Base-by-base conservation (phyloP, 2,113 vertebrate genomes). In the Oxyura jamaicensis region DNA sequence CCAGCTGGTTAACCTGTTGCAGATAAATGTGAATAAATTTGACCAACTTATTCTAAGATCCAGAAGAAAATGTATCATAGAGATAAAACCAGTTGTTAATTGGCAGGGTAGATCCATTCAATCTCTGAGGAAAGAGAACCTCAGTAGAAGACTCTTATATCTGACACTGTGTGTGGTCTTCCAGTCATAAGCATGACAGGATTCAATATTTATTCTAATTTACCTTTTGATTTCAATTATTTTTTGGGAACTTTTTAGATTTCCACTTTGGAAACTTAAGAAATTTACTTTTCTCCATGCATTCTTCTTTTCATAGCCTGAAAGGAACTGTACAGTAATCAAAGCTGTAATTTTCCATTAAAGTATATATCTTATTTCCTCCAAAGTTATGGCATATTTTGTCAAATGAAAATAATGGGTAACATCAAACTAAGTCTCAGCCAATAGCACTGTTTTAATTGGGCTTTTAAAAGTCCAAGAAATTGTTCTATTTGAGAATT, bases 401-500 rank as follows among this genome's bases (percentile, higher is more conserved):
- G 55, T 94, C 63, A 93, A 93, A 68, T 90, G 22, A 82, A 97
- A 95, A 84, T 78, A 96, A 73, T n/a, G 55, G 59, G 35, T 91
- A 90, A 74, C 90, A 94, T 86, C 86, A 90, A 80, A 86, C 93
- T 88, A 83, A 53, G 33, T 62, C 53, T 94, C 86, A 92, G 53
- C 88, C 81, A 52, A 85, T 75, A 89, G n/a, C 71, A 83, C 29
- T 80, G 52, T 97, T 97, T 95, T 95, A 97, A 96, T 96, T 90
- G 93, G 92, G 39, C 55, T 91, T 91, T 93, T 4, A 76, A 82
- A 95, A 91, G 88, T 84, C 79, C 46, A 87, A 73, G 73, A 93
- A 95, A 96, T 95, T 90, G 82, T 93, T 96, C 82, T 90, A 25
- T 95, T 95, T 96, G 86, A 93, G 73, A 92, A 91, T 87, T 94